phyloP scores from a whole-genome alignment of 2,797 vertebrate species.

The Spinus pinus region DNA sequence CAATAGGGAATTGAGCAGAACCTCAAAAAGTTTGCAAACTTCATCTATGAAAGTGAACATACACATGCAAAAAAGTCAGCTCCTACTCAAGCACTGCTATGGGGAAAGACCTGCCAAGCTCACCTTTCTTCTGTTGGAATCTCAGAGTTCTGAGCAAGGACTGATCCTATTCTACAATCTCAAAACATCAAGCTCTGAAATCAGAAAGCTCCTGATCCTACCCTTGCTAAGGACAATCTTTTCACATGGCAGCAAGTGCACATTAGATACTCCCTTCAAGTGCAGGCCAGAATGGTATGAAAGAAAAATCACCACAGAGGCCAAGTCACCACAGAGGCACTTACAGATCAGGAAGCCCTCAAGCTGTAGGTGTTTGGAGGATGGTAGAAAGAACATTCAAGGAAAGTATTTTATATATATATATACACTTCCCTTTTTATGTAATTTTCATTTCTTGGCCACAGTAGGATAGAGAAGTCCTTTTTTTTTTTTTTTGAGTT shows the following conservation, averaged over 20 bases:
- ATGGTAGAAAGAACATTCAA: background rate
- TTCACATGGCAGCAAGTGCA: background rate
- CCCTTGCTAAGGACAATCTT: background rate
- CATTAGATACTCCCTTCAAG: background rate
- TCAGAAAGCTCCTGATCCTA: background rate
- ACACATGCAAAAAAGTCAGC: background rate
- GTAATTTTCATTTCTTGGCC: background rate
- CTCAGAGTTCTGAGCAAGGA: background rate
- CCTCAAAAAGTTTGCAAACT: background rate
- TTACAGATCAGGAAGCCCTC: background rate
- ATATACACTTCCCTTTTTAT: background rate
- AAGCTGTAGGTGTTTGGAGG: background rate
- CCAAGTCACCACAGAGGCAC: background rate
- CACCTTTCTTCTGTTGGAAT: background rate
- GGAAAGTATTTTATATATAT: background rate
- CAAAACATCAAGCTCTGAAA: background rate
- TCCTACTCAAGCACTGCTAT: background rate
- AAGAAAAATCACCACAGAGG: background rate
- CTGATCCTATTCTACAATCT: background rate
- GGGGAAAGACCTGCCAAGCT: background rate
- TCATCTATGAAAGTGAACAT: background rate
- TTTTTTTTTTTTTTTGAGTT: background rate
- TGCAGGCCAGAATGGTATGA: background rate
- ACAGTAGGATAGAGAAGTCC: background rate
- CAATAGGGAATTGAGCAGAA: rapidly evolving